Percentiles rank a stretch among this genome's conserved stretches.
Conservation (phyloP, 2,888 invertebrate species). For the Brachypterus glaber region DNA sequence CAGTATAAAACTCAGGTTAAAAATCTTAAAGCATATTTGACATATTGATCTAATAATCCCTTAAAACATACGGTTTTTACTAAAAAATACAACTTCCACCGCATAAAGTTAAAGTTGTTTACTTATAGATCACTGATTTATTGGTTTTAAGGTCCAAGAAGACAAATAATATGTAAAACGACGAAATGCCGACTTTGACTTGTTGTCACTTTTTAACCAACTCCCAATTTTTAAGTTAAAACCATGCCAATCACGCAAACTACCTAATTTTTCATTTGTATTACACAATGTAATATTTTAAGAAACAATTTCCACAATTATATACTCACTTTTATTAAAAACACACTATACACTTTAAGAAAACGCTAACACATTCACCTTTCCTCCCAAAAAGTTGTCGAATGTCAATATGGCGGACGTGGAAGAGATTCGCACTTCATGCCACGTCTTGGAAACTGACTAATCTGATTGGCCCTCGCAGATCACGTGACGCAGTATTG, state of each 20-base stretch:
- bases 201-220: conserved; percentile 47
- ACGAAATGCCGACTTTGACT: conserved; percentile 45
- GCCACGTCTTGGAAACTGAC: conserved; percentile 62
- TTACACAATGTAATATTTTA: too few relatives aligned
- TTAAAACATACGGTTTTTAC: not conserved
- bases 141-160: not conserved
- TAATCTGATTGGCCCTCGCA: conserved; percentile 25
- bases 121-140: not conserved
- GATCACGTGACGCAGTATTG: conserved; percentile 28
- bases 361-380: conserved; percentile 62
- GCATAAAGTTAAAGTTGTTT: not conserved
- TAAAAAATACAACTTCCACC: not conserved
- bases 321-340: conserved; percentile 45
- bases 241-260: conserved; percentile 24
- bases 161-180: not conserved
- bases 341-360: conserved; percentile 37
- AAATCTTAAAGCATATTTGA: conserved; percentile 33
- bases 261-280: conserved; percentile 15
- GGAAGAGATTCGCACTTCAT: conserved; percentile 64
- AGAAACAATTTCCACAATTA: conserved; percentile 3
- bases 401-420: conserved; percentile 80
- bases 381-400: conserved; percentile 62
- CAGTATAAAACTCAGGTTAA: conserved; percentile 31
- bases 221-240: conserved; percentile 41
- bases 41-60: conserved; percentile 35